Base-by-base conservation (phyloP, 2,888 invertebrate genomes). In the Hofmannophila pseudospretella region DNA sequence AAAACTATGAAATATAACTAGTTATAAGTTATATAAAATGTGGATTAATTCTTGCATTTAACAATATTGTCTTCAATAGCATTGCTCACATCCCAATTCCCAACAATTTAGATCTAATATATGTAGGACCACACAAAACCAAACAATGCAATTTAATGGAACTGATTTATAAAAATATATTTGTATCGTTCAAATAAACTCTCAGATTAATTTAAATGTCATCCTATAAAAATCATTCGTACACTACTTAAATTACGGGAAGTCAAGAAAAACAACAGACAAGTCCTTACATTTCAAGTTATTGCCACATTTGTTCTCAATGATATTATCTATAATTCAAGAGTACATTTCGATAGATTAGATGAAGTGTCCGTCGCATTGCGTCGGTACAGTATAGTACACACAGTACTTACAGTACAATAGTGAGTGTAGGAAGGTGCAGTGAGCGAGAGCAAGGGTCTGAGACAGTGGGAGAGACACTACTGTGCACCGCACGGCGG, bases 61-160 rank as follows among this genome's bases (percentile, higher is more conserved):
- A 84, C 82, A 85, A 84, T 86, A 86, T 85, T 85, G 85, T 86
- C 86, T 74, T 80, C 60, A 61, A 67, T 84, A 79, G 68, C 78
- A 78, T 80, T 78, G 75, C 78, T 79, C 70, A 64, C 58, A 63
- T 68, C 51, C 63, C 55, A 61, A 58, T 55, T 57, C 51, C 61
- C 60, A 68, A 66, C 53, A 63, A 63, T 49, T 60, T 50, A 57
- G 54, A 51, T 60, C 50, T 52, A 58, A 57, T 39, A 54, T 40
- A 9, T 16, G 27, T 25, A 41, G 30, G 41, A 49, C 38, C 35
- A 49, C 44, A 49, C 44, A 45, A 29, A 16, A 41, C 40, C 44
- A 42, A 44, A 45, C 12, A 12, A 13, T 35, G 36, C 13, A 29
- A 13, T 10, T 32, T 34, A 14, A 4, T 16, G 28, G 10, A 27